Base-by-base conservation (phyloP, 1,140 invertebrate species). In the Paramacrobiotus metropolitanus region DNA sequence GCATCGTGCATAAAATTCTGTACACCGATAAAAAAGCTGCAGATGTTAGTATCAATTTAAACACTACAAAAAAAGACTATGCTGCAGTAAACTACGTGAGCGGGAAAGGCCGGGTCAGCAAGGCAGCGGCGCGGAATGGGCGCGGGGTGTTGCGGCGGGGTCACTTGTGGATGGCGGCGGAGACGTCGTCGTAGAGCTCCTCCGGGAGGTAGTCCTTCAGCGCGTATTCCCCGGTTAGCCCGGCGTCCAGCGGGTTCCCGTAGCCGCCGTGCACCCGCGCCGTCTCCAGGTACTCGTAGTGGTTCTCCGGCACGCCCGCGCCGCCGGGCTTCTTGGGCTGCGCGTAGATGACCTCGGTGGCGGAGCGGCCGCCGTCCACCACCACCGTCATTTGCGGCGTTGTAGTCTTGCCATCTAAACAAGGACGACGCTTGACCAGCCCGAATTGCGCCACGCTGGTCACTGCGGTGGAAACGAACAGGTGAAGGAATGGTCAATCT, bases 251-350 rank as follows among this genome's bases (percentile, higher is more conserved):
- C 15, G 48, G 9, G 24, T 15, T 20, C 15, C 48, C 48, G 28
- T 20, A 55, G 4, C 48, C 48, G 15, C 48, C 48, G 28, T 24
- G 15, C 24, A 55, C 48, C 48, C 48, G 15, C 15, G 48, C 48
- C 48, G 48, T 55, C 48, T 55, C 48, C 48, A 55, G 48, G 24
- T 55, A 55, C 24, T 55, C 48, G 28, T 55, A 55, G 15, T 55
- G 48, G 48, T 55, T 55, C 48, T 55, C 48, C 15, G 15, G 48
- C 15, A 20, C 15, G n/a, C 9, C 9, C 15, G 15, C 15, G 9
- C 24, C 24, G 15, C 24, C 4, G 4, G 28, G 48, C 24, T 55
- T 55, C 15, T 15, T 24, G 15, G 48, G 48, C 24, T 55, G 48
- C 9, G 48, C 48, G 48, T 55, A 55, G 48, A 55, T 55, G 15